Percentiles rank a stretch among this genome's conserved stretches.
These are phyloP conservation scores for Pheosia gnoma DNA, from an alignment of 2,888 invertebrate genomes.

Conservation along the genomic window DNA sequence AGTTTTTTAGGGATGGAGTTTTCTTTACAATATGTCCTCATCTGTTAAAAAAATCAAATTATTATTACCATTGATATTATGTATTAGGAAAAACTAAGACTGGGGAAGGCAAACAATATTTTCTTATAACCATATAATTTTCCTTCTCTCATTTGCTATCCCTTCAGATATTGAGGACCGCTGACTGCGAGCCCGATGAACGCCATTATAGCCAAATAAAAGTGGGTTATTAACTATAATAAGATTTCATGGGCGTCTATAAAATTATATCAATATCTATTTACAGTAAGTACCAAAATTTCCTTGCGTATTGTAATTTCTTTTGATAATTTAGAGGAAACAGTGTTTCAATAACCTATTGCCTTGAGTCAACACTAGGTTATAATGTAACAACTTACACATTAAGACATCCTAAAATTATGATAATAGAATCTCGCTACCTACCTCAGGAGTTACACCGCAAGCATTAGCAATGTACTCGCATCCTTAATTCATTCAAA, in stretches of 20 bases:
- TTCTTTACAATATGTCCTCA: too few species aligned
- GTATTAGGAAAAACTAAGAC: too few species aligned
- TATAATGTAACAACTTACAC: too few species aligned
- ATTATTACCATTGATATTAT: too few species aligned
- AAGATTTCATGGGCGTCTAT: constrained; percentile 38
- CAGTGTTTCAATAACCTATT: too few species aligned
- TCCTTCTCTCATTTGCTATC: not conserved
- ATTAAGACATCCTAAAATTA: too few species aligned
- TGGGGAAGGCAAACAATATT: not conserved
- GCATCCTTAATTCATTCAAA: constrained; percentile 47
- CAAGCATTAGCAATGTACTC: constrained; percentile 1
- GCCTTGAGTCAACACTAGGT: too few species aligned
- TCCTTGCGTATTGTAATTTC: too few species aligned
- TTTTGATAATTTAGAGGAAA: too few species aligned
- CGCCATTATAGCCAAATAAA: constrained; percentile 44
- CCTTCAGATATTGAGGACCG: constrained; percentile 28
- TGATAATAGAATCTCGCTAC: not conserved
- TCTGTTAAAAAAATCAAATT: too few species aligned
- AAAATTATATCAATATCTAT: constrained; percentile 19
- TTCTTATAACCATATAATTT: not conserved
- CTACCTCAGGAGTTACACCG: not conserved
- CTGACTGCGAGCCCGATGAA: constrained; percentile 32
- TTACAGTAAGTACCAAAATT: too few species aligned
- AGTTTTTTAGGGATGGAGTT: too few species aligned
- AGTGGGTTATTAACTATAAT: constrained; percentile 43